Conservation (phyloP, 2,113 vertebrate species). For the Paracanthobrama guichenoti region DNA sequence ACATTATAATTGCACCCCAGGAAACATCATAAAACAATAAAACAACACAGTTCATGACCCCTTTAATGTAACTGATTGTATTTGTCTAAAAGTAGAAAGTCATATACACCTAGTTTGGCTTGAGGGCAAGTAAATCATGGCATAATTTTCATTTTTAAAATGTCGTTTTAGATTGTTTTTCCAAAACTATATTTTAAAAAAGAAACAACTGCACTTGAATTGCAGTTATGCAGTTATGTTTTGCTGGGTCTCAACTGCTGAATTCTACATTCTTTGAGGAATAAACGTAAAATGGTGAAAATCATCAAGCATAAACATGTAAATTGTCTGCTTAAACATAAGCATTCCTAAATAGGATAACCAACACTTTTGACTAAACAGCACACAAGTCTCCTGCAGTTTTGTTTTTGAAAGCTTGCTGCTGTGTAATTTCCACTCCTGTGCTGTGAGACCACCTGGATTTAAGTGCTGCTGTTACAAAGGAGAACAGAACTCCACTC, state of each 20-base stretch:
- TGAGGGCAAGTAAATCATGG: too few species aligned
- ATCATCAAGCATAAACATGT: background rate
- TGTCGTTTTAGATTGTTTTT: too few species aligned
- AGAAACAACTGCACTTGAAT: background rate
- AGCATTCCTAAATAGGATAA: slow-evolving; percentile 30
- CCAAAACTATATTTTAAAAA: too few species aligned
- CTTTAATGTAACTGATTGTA: too few species aligned
- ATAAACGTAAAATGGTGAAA: background rate
- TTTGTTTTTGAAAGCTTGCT: slow-evolving; percentile 12
- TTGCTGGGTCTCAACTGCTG: background rate
- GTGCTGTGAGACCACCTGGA: slow-evolving; percentile 33
- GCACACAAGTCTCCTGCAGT: background rate
- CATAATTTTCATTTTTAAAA: too few species aligned
- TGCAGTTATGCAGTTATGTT: background rate
- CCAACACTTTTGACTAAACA: slow-evolving; percentile 16
- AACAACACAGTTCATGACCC: too few species aligned
- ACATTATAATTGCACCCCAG: too few species aligned
- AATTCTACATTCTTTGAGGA: background rate
- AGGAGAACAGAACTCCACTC: slow-evolving; percentile 17
- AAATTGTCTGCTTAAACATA: slow-evolving; percentile 25
- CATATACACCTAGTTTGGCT: too few species aligned
- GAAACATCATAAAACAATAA: too few species aligned
- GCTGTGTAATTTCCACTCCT: slow-evolving; percentile 30
- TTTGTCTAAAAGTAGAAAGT: too few species aligned
- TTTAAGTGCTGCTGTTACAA: slow-evolving; percentile 40